These are phyloP conservation scores for Zonitis immaculata DNA, from an alignment of 2,888 invertebrate species.

Conservation along the genomic window DNA sequence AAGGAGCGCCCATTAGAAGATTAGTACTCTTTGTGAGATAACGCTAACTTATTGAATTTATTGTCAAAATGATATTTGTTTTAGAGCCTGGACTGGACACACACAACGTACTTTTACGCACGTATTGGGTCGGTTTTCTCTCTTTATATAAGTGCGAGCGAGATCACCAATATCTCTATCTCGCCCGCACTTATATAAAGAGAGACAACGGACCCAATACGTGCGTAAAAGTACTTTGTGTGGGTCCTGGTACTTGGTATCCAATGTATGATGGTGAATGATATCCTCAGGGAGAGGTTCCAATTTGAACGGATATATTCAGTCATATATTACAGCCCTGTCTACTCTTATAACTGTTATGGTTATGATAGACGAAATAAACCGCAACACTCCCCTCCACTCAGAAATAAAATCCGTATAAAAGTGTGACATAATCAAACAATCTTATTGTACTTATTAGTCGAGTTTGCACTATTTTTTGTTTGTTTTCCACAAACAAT, in stretches of 20 bases:
- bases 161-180: too few relatives aligned
- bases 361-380: conserved; percentile 31
- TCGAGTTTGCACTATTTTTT: conserved; percentile 13
- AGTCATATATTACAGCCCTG: conserved; percentile 32
- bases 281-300: conserved; percentile 23
- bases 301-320: conserved; percentile 31
- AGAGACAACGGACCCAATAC: too few relatives aligned
- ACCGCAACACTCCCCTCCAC: conserved; percentile 24
- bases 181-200: too few relatives aligned
- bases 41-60: conserved; percentile 26
- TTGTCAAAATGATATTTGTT: conserved; percentile 26
- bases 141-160: too few relatives aligned
- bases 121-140: too few relatives aligned
- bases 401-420: conserved; percentile 29
- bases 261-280: conserved; percentile 25
- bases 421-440: conserved; percentile 21
- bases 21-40: conserved; percentile 26
- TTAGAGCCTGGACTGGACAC: too few relatives aligned
- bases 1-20: conserved; percentile 17
- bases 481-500: conserved; percentile 15
- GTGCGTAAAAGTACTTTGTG: too few relatives aligned
- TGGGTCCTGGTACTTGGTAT: too few relatives aligned
- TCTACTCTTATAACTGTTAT: conserved; percentile 32
- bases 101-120: too few relatives aligned
- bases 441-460: conserved; percentile 14